phyloP scores from a whole-genome alignment of 1,140 invertebrate species.

The Oppia nitens region DNA sequence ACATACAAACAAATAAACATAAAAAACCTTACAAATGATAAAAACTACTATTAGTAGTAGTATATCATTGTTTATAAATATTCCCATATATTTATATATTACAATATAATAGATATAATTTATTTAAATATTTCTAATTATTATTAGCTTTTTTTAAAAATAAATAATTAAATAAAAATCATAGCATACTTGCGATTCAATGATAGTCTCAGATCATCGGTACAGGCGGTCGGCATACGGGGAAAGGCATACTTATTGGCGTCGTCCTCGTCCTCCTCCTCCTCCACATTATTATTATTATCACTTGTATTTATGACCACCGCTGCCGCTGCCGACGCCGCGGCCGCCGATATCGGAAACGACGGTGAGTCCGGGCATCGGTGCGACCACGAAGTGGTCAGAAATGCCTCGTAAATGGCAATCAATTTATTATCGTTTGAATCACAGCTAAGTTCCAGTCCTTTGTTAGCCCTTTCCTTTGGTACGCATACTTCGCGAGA shows the following conservation, averaged over 20 bases:
- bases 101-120: no score
- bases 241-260: background rate
- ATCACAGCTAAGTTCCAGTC: background rate
- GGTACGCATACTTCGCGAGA: background rate
- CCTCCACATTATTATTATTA: no score
- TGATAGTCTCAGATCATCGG: conserved; percentile 6
- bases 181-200: conserved; percentile 2
- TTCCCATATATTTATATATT: no score
- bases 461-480: background rate
- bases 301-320: no score
- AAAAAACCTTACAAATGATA: no score
- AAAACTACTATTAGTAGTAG: no score
- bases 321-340: background rate
- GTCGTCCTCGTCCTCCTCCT: background rate
- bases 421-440: background rate
- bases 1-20: no score
- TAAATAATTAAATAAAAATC: no score
- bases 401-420: conserved; percentile 8
- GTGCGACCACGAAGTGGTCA: background rate
- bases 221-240: background rate
- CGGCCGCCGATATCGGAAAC: background rate
- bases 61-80: no score
- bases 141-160: no score
- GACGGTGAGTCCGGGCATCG: no score
- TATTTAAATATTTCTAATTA: no score